phyloP scores from a whole-genome alignment of 2,113 vertebrate species.

The Rhabdomys dilectus region DNA sequence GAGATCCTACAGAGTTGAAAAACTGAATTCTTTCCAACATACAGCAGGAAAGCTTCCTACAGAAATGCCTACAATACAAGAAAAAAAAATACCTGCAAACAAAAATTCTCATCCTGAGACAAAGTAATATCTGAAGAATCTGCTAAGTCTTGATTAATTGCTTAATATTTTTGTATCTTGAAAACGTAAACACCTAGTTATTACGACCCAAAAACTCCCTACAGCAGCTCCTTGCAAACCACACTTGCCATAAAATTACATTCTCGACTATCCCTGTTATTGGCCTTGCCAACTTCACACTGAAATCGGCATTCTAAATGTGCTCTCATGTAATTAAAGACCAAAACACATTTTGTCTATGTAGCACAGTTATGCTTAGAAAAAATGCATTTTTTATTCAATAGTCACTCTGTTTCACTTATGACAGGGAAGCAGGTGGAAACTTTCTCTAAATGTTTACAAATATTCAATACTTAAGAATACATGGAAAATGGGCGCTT shows the following conservation, averaged over 20 bases:
- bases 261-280: not conserved
- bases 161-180: constrained; percentile 33
- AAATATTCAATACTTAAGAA: not conserved
- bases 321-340: constrained; percentile 13
- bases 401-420: not conserved
- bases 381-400: constrained; percentile 49
- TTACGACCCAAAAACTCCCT: constrained; percentile 1
- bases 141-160: not conserved
- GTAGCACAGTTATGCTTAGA: not conserved
- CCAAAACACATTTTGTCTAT: not conserved
- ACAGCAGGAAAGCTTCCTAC: not conserved
- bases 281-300: not conserved
- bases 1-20: not conserved
- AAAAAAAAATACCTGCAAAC: not conserved
- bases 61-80: not conserved
- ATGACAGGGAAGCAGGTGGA: not conserved
- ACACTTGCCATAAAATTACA: not conserved
- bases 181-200: not conserved
- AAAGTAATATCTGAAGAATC: not conserved
- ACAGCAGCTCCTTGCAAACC: not conserved
- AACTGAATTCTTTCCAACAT: not conserved
- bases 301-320: constrained; percentile 3
- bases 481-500: not conserved
- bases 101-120: not conserved
- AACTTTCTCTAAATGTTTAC: not conserved